These are phyloP conservation scores for Danio kyathit DNA, from an alignment of 2,797 vertebrate species.

Conservation along the genomic window DNA sequence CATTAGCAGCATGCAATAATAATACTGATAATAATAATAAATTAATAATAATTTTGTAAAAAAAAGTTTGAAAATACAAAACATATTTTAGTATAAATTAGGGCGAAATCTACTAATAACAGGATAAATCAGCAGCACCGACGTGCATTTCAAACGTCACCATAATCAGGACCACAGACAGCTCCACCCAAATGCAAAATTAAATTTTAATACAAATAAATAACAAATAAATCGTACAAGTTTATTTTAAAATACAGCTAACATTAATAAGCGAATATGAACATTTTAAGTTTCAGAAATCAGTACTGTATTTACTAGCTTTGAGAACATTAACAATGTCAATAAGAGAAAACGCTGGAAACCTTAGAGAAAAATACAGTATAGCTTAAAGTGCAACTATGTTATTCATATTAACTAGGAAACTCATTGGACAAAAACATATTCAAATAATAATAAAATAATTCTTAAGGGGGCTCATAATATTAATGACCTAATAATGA, in stretches of 20 bases:
- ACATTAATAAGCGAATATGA: background rate
- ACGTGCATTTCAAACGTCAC: background rate
- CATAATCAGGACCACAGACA: background rate
- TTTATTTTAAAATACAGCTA: background rate
- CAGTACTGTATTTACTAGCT: too few species aligned
- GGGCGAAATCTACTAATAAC: background rate
- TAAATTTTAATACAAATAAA: fast-evolving
- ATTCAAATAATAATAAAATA: too few species aligned
- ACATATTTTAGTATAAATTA: too few species aligned
- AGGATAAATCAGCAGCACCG: background rate
- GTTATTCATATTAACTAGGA: too few species aligned
- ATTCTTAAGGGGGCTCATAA: too few species aligned
- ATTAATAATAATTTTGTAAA: too few species aligned
- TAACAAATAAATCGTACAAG: fast-evolving
- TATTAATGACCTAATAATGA: too few species aligned
- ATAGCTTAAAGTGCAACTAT: too few species aligned
- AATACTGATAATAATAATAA: too few species aligned
- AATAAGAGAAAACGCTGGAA: background rate
- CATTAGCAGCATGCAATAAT: background rate
- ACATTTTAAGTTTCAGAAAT: background rate
- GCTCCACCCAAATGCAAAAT: background rate
- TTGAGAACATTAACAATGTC: background rate
- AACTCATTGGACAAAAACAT: too few species aligned
- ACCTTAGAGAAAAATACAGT: too few species aligned
- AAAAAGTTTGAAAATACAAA: too few species aligned